Conservation (phyloP, 2,113 vertebrate genomes). For the Cromileptes altivelis region DNA sequence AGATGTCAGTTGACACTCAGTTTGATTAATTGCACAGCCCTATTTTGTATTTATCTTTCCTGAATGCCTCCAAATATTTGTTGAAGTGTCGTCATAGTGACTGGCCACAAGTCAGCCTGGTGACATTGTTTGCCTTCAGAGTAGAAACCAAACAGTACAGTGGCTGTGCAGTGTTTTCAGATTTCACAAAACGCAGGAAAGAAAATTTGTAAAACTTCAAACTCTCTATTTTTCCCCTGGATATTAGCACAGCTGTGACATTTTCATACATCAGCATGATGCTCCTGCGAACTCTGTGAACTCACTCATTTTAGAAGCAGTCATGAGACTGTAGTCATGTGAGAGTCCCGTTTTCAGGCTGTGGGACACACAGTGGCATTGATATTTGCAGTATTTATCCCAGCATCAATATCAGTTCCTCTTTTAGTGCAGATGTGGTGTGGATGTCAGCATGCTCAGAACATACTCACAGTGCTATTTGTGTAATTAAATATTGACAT, state of each 20-base stretch:
- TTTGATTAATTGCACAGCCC: too few relatives aligned
- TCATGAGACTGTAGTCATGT: constrained; percentile 43
- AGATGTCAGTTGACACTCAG: too few relatives aligned
- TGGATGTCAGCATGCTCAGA: background rate
- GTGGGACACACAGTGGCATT: background rate
- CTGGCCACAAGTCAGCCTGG: background rate
- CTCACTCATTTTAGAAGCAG: background rate
- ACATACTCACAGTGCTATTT: background rate
- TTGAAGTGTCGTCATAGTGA: background rate
- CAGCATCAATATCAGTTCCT: constrained; percentile 20
- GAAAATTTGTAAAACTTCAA: background rate
- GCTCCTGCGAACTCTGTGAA: background rate
- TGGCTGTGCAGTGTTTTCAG: background rate
- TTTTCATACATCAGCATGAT: constrained; percentile 2
- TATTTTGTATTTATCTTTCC: background rate
- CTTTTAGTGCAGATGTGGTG: constrained; percentile 20
- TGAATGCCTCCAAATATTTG: background rate
- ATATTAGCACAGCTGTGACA: background rate
- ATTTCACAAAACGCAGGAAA: background rate
- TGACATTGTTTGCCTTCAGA: background rate
- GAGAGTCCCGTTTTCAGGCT: constrained; percentile 16
- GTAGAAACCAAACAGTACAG: background rate
- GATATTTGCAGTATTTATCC: background rate
- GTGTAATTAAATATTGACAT: background rate
- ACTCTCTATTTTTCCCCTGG: background rate